phyloP scores from a whole-genome alignment of 2,797 vertebrate genomes.

The Phaenicophaeus curvirostris region DNA sequence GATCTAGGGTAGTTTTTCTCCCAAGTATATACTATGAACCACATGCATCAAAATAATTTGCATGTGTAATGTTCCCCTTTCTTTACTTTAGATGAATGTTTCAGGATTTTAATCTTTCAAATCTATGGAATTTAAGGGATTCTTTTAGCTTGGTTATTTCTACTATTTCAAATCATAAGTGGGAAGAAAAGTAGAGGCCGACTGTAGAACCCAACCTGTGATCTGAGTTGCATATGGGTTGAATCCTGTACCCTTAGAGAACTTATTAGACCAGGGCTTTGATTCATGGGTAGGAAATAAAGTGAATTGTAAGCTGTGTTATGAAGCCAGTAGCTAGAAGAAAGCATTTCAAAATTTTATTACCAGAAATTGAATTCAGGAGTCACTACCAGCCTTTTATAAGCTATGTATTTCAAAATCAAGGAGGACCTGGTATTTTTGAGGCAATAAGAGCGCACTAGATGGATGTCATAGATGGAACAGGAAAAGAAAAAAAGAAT shows the following conservation, averaged over 20 bases:
- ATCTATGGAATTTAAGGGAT: accelerated
- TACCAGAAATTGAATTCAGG: neutral
- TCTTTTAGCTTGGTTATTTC: neutral
- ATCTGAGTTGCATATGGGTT: neutral
- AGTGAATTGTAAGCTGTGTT: neutral
- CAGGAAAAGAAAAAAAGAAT: neutral
- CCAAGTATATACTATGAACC: neutral
- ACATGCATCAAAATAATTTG: neutral
- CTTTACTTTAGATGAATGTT: neutral
- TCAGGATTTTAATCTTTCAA: neutral
- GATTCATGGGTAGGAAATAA: neutral
- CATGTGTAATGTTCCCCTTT: neutral
- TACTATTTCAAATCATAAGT: neutral
- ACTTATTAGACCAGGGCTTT: neutral
- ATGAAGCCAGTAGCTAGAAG: neutral
- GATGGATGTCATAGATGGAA: neutral
- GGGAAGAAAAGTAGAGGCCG: neutral
- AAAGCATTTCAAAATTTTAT: neutral
- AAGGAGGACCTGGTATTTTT: neutral
- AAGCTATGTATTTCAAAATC: neutral
- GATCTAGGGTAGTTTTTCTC: neutral
- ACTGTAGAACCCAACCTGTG: neutral
- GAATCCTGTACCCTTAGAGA: neutral
- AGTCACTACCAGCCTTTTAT: neutral
- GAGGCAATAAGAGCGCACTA: neutral